A percentile compares a stretch with the other conserved stretches of the same genome.
These are phyloP conservation scores for Micromussa lordhowensis DNA, from an alignment of 92 coral and sea anemone species.

Conservation along the genomic window DNA sequence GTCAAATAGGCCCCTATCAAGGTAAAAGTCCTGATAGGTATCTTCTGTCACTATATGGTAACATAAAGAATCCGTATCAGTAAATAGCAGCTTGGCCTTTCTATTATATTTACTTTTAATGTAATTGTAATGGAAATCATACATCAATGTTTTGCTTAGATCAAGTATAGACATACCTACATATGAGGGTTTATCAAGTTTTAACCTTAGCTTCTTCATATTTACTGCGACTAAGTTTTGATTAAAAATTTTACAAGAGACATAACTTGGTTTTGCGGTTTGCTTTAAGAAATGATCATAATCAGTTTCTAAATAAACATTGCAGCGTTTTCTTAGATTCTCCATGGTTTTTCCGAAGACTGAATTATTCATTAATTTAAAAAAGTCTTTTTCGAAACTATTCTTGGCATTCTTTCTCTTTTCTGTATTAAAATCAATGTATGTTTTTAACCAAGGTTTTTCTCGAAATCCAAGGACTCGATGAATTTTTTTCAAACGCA, in stretches of 20 bases:
- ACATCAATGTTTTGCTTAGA: no score
- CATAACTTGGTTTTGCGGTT: no score
- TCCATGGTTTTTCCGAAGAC: slow-evolving; percentile 67
- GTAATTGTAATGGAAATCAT: no score
- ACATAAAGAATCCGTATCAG: no score
- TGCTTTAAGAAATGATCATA: not conserved
- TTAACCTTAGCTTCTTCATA: no score
- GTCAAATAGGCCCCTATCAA: no score
- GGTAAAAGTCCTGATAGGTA: no score
- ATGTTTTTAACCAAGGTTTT: not conserved
- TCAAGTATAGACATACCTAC: no score
- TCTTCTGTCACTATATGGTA: no score
- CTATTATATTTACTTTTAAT: no score
- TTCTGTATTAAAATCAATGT: not conserved
- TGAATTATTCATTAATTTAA: slow-evolving; percentile 49
- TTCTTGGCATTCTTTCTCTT: not conserved
- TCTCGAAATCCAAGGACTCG: slow-evolving; percentile 22
- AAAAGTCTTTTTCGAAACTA: not conserved
- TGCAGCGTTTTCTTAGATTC: slow-evolving; percentile 40
- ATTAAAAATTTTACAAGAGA: not conserved
- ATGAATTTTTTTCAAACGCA: slow-evolving; percentile 36
- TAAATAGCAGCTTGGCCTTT: no score
- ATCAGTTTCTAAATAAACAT: not conserved
- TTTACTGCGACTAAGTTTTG: not conserved
- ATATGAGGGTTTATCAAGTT: no score